phyloP scores from a whole-genome alignment of 2,797 vertebrate species.

The Platyrinchus mystaceus region DNA sequence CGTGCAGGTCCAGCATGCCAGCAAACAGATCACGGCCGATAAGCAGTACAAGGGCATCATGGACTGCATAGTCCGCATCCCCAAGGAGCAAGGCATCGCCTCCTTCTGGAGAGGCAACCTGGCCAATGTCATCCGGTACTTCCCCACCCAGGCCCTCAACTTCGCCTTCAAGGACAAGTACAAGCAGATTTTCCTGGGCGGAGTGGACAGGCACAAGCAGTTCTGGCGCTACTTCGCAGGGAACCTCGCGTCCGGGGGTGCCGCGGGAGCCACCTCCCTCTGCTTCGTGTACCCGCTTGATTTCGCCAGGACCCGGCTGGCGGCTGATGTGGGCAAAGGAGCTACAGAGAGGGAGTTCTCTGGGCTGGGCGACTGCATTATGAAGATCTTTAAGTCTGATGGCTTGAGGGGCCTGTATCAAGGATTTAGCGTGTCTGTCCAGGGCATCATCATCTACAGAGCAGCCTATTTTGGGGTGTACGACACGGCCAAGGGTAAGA shows the following conservation, averaged over 20 bases:
- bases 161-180: slow-evolving; percentile 99
- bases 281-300: slow-evolving; percentile 99
- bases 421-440: slow-evolving; percentile 96
- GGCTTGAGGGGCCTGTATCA: slow-evolving; percentile 92
- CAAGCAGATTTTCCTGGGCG: slow-evolving; percentile 98
- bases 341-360: slow-evolving; percentile 86
- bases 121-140: slow-evolving; percentile 99
- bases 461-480: slow-evolving; percentile 98
- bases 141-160: slow-evolving; percentile 99
- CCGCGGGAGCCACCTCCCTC: slow-evolving; percentile 95
- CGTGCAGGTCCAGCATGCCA: slow-evolving; percentile 94
- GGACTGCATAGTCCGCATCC: slow-evolving; percentile 93
- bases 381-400: slow-evolving; percentile 93
- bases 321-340: slow-evolving; percentile 95
- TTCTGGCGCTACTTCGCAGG: slow-evolving; percentile 99
- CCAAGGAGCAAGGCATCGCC: slow-evolving; percentile 93
- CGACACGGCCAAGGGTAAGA: slow-evolving; percentile 97
- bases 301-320: slow-evolving; percentile 96
- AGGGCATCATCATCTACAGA: slow-evolving; percentile 99
- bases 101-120: slow-evolving; percentile 99
- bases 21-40: slow-evolving; percentile 93
- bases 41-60: slow-evolving; percentile 98
- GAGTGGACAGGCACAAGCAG: slow-evolving; percentile 95
- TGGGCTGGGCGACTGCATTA: slow-evolving; percentile 90
- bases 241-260: slow-evolving; percentile 94